Evolutionary conservation across 2,113 vertebrate species (phyloP).

Genomic region (Dicaeum eximium): DNA sequence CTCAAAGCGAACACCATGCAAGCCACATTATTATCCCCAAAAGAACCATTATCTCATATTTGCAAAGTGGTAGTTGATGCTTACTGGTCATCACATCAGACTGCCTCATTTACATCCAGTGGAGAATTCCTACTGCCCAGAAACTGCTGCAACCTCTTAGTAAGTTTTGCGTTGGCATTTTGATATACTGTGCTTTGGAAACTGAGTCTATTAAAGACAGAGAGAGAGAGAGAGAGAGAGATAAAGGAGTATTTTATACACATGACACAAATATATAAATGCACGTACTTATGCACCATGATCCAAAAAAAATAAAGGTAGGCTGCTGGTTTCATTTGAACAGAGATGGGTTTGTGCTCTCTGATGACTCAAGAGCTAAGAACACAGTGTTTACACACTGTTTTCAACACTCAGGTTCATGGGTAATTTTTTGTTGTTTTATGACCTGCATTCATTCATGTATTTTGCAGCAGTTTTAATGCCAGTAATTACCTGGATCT

Average conservation of each 20-base stretch:
- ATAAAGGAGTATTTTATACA: background rate
- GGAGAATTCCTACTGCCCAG: background rate
- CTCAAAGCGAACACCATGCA: too few species aligned
- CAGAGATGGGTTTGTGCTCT: background rate
- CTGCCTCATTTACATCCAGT: background rate
- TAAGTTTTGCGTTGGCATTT: background rate
- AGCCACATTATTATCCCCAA: too few species aligned
- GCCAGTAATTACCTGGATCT: background rate
- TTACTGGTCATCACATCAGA: background rate
- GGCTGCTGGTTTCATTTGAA: background rate
- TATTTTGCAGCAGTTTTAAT: background rate
- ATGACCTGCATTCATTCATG: background rate
- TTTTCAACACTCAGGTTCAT: background rate
- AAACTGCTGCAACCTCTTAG: accelerated
- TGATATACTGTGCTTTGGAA: background rate
- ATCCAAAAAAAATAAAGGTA: background rate
- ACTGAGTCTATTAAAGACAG: background rate
- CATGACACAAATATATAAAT: accelerated
- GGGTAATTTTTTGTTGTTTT: background rate
- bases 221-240: background rate
- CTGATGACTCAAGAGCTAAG: background rate
- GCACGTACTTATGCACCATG: background rate
- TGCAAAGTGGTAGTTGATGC: background rate
- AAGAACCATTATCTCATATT: background rate
- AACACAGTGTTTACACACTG: background rate